Conservation (phyloP, 2,113 vertebrate genomes). For the Pampusana beccarii region DNA sequence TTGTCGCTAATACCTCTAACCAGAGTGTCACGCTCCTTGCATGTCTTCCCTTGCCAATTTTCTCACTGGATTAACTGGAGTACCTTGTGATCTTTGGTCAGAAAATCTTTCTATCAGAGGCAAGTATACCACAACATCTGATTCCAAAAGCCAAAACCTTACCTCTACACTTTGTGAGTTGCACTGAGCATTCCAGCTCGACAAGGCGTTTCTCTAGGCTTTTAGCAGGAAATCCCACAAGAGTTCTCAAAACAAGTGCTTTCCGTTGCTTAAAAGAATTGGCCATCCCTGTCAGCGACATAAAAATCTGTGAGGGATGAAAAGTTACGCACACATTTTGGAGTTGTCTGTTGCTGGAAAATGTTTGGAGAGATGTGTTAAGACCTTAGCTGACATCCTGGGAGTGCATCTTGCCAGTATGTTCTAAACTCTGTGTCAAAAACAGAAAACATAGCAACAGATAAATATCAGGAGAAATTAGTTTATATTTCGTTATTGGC, state of each 20-base stretch:
- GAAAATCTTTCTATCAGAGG: neutral
- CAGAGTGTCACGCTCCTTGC: neutral
- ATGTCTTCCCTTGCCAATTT: neutral
- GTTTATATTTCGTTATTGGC: conserved; percentile 39
- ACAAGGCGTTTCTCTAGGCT: neutral
- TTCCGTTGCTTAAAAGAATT: neutral
- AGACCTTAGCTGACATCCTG: conserved; percentile 31
- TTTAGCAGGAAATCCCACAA: neutral
- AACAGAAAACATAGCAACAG: conserved; percentile 34
- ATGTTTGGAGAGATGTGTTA: neutral
- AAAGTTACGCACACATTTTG: neutral
- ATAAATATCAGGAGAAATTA: conserved; percentile 24
- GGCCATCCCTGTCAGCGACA: neutral
- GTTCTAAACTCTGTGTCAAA: conserved; percentile 29
- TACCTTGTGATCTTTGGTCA: neutral
- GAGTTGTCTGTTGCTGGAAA: conserved; percentile 2
- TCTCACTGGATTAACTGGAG: neutral
- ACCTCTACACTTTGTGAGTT: neutral
- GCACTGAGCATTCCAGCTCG: neutral
- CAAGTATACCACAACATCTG: neutral
- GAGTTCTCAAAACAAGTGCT: neutral
- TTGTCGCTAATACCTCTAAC: neutral
- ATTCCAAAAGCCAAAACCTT: neutral
- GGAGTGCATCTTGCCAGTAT: conserved; percentile 2
- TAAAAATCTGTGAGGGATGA: neutral